Evolutionary conservation across 92 coral and sea anemone genomes (phyloP).

Genomic region (Actinostola sp.): DNA sequence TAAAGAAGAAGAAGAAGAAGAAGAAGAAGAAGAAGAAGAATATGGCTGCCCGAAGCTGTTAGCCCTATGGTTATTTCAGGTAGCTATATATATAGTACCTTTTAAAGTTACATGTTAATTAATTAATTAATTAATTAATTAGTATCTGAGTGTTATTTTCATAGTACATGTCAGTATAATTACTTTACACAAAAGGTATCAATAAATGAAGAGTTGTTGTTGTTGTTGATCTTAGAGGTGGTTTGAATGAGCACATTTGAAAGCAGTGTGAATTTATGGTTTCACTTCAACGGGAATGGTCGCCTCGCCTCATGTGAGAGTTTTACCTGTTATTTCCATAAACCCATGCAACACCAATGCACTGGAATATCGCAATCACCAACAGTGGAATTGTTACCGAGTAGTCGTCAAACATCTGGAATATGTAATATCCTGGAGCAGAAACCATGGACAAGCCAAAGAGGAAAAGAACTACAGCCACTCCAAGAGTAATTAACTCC

Average conservation of each 20-base stretch:
- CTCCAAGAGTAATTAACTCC: conserved; percentile 79
- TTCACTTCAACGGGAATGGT: background rate
- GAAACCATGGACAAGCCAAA: conserved; percentile 89
- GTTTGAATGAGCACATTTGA: background rate
- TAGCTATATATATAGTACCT: too few species aligned
- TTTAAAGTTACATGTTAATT: too few species aligned
- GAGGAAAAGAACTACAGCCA: conserved; percentile 79
- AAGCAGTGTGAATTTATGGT: background rate
- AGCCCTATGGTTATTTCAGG: too few species aligned
- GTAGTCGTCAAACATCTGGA: conserved; percentile 97
- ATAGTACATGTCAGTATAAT: too few species aligned
- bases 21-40: too few species aligned
- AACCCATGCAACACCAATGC: conserved; percentile 99
- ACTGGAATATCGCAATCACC: conserved; percentile 96
- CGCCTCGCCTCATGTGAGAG: background rate
- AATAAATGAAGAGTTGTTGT: too few species aligned
- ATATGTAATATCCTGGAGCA: conserved; percentile 90
- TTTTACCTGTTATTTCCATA: conserved; percentile 95
- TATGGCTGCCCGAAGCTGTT: too few species aligned
- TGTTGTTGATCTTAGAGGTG: too few species aligned
- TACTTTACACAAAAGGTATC: too few species aligned
- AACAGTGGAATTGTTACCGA: conserved; percentile 93
- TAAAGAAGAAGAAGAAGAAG: too few species aligned
- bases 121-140: too few species aligned
- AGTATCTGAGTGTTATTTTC: too few species aligned